Evolutionary conservation across 23 tunicate genomes (phyloP).

Genomic region (Ciona savignyi): DNA sequence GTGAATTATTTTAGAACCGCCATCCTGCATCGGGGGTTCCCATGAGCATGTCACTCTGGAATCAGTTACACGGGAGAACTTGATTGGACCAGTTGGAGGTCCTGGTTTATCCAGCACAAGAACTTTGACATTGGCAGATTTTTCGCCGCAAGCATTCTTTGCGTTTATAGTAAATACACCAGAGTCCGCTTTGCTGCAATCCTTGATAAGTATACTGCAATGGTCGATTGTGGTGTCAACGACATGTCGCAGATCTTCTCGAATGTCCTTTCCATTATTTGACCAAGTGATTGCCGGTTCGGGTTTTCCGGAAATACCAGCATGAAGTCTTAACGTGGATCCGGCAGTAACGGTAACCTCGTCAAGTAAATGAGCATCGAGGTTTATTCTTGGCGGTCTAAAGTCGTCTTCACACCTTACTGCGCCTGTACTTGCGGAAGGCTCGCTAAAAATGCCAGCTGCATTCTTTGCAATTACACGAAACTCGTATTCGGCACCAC

Average conservation of each 20-base stretch:
- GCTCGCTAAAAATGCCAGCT: constrained; percentile 42
- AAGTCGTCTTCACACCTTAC: constrained; percentile 51
- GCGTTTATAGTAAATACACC: constrained; percentile 35
- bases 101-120: constrained; percentile 51
- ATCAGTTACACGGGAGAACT: constrained; percentile 38
- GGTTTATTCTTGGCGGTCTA: constrained; percentile 29
- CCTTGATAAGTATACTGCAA: constrained; percentile 36
- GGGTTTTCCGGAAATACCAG: constrained; percentile 32
- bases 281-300: constrained; percentile 35
- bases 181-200: constrained; percentile 21
- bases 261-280: constrained; percentile 12
- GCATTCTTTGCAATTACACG: constrained; percentile 49
- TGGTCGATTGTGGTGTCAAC: constrained; percentile 18
- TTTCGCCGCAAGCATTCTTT: constrained; percentile 44
- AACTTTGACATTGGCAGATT: constrained; percentile 30
- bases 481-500: constrained; percentile 42
- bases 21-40: constrained; percentile 35
- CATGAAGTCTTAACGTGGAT: constrained; percentile 19
- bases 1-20: constrained; percentile 30
- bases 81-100: constrained; percentile 52
- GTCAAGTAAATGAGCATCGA: constrained; percentile 32
- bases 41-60: constrained; percentile 22
- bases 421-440: constrained; percentile 28
- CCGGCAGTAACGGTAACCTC: constrained; percentile 41
- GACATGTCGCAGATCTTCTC: constrained; percentile 4